Base-by-base conservation (phyloP, 30 jellyfish, hydroid and myxozoan species). In the Hydra vulgaris region DNA sequence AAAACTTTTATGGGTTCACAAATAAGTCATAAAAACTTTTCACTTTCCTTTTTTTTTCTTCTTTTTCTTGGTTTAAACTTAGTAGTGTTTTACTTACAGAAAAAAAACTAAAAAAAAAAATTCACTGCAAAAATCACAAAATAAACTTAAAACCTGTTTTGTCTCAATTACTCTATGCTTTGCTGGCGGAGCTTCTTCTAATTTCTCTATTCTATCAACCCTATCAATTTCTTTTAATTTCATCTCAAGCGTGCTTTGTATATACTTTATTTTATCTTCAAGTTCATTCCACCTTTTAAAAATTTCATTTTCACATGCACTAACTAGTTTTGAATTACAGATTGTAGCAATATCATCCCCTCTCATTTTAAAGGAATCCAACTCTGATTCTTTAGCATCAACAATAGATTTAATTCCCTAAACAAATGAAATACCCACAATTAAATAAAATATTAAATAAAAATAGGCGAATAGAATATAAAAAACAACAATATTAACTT, bases 311-410 rank as follows among this genome's bases (percentile, higher is more conserved):
- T 91, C 98, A 77, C 76, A 86, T 4, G 96, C 96, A 54, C 82
- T 90, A 17, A 91, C 98, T 0, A 91, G 74, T 25, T 93, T 82
- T 21, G 95, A 86, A 25, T 84, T 83, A 16, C 98, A 96, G 18
- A 85, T 88, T 22, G 84, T 52, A 0, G 96, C 95, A 25, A 91
- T 86, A 15, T 91, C 98, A 85, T 91, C 98, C 21, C 96, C 98
- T 8, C 83, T 83, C 18, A 87, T n/a, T 74, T 91, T 91, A 82
- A 91, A 56, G 17, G 72, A 55, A 72, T 91, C 98, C 25, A 91
- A 82, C 21, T 77, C 94, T 8, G 96, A 23, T 52, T 91, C 98
- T 53, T 91, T 86, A 21, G 88, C 71, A 70, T 83, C 87, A 17
- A 91, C 78, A n/a, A 87, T 86, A 19, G 79, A 70, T 80, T 79